Conservation (phyloP, 2,888 invertebrate genomes). For the Troides oblongomaculatus region DNA sequence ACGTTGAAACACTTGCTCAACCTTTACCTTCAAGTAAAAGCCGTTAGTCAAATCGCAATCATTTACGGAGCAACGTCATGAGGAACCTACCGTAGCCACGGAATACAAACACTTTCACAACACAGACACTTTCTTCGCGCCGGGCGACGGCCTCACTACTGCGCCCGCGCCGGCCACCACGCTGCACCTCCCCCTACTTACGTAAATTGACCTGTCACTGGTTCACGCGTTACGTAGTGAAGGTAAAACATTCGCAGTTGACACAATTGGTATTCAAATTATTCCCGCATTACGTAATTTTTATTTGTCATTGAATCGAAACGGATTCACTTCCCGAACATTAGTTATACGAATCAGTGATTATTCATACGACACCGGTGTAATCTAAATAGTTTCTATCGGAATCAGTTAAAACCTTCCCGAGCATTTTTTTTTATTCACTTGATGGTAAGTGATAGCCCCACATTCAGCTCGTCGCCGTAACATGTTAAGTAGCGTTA, state of each 20-base stretch:
- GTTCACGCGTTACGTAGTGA: constrained; percentile 10
- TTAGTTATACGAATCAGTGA: background rate
- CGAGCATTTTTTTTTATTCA: no score
- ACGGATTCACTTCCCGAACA: background rate
- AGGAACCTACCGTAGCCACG: constrained; percentile 24
- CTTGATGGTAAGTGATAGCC: no score
- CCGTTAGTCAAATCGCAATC: no score
- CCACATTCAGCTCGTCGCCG: no score
- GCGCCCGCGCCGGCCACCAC: constrained; percentile 5
- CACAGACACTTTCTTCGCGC: constrained; percentile 12
- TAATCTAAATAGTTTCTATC: no score
- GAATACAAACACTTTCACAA: constrained; percentile 21
- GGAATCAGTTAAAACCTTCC: no score
- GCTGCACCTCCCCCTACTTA: constrained; percentile 24
- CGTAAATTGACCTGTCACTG: constrained; percentile 12
- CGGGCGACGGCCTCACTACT: constrained; percentile 14
- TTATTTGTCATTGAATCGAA: background rate
- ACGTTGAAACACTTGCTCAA: no score
- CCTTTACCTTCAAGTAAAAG: no score
- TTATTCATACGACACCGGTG: no score
- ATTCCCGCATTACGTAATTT: background rate
- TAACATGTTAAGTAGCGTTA: no score
- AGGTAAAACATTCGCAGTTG: constrained; percentile 10
- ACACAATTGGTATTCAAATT: background rate
- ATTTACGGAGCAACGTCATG: background rate